Evolutionary conservation across 2,888 invertebrate genomes (phyloP).

Genomic region (Catocala fraxini): DNA sequence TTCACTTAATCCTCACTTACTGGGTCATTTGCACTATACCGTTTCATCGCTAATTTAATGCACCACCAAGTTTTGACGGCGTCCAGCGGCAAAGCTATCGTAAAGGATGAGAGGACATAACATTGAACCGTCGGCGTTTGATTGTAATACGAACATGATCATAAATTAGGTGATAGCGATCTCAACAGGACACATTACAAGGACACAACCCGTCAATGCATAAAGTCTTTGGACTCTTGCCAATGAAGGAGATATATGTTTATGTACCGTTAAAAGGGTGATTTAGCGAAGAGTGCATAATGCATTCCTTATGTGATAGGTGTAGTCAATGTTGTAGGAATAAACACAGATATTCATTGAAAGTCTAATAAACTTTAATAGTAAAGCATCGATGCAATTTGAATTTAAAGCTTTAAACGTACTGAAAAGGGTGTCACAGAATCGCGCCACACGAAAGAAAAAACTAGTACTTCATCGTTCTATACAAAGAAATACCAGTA

Average conservation of each 20-base stretch:
- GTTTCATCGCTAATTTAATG: constrained; percentile 40
- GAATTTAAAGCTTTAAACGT: not conserved
- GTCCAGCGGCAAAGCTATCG: constrained; percentile 40
- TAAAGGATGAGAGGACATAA: constrained; percentile 31
- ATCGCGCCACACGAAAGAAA: too few relatives aligned
- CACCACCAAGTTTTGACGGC: constrained; percentile 38
- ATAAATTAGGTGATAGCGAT: constrained; percentile 77
- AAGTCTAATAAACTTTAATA: not conserved
- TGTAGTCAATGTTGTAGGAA: not conserved
- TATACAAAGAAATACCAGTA: too few relatives aligned
- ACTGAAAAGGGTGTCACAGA: not conserved
- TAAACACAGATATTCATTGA: not conserved
- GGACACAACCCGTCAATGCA: constrained; percentile 30
- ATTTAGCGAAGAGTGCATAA: constrained; percentile 2
- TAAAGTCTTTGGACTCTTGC: constrained; percentile 7
- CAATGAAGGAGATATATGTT: constrained; percentile 30
- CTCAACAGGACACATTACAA: constrained; percentile 64
- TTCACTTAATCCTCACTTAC: constrained; percentile 23
- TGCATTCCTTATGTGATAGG: constrained; percentile 3
- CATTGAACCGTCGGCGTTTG: constrained; percentile 54
- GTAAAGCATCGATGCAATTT: not conserved
- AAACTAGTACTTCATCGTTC: too few relatives aligned
- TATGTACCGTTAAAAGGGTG: not conserved
- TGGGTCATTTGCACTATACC: constrained; percentile 25
- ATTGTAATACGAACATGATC: constrained; percentile 61